Evolutionary conservation across 2,888 invertebrate genomes (phyloP).

Genomic region (Trachelus troglodyta): DNA sequence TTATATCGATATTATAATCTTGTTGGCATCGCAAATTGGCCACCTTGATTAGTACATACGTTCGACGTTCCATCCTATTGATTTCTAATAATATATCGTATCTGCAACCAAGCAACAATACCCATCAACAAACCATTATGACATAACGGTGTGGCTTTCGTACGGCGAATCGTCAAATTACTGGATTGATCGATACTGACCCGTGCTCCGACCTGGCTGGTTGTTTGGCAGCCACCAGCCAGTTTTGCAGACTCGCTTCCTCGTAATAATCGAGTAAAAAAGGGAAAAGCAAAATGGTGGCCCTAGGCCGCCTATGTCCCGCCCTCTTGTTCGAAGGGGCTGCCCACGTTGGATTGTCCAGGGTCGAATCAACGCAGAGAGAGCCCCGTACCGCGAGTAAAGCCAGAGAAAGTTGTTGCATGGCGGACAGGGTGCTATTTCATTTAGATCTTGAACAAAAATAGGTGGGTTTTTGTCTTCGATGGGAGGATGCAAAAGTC

Average conservation of each 20-base stretch:
- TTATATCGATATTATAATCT: too few species aligned
- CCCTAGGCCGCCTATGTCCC: constrained; percentile 23
- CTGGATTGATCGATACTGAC: constrained; percentile 44
- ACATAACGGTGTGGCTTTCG: constrained; percentile 32
- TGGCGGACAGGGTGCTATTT: too few species aligned
- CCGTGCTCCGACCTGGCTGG: constrained; percentile 15
- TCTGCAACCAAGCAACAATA: constrained; percentile 37
- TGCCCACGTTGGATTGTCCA: background rate
- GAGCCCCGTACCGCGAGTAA: background rate
- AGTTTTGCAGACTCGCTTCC: constrained; percentile 25
- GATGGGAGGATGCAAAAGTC: too few species aligned
- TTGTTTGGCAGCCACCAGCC: constrained; percentile 14
- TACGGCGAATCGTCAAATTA: constrained; percentile 47
- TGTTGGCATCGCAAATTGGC: too few species aligned
- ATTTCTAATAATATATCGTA: background rate
- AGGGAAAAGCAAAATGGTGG: constrained; percentile 40
- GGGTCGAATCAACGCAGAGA: constrained; percentile 4
- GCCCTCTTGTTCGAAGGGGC: constrained; percentile 13
- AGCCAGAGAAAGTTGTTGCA: too few species aligned
- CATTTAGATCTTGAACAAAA: too few species aligned
- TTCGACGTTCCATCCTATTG: too few species aligned
- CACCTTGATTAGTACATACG: too few species aligned
- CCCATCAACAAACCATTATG: constrained; percentile 47
- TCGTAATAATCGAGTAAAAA: constrained; percentile 30
- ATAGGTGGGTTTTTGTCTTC: too few species aligned